Evolutionary conservation across 2,113 vertebrate genomes (phyloP).

Genomic region (Myiozetetes cayanensis): DNA sequence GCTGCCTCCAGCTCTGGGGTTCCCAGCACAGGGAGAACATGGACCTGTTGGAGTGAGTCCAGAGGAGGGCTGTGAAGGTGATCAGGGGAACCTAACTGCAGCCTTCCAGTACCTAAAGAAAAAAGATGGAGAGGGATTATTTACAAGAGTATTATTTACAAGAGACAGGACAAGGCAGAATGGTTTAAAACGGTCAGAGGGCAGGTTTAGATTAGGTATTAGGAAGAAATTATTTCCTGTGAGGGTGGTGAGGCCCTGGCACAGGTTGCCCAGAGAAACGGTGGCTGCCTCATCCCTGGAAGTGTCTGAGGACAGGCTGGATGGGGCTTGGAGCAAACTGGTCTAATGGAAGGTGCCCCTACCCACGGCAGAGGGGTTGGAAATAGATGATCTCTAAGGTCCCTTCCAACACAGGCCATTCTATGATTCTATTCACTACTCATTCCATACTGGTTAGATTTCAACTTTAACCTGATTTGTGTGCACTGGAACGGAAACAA

Average conservation of each 20-base stretch:
- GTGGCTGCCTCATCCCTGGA: background rate
- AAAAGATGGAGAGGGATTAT: background rate
- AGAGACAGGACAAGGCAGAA: background rate
- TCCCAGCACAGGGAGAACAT: background rate
- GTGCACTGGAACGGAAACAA: background rate
- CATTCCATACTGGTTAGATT: background rate
- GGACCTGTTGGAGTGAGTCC: background rate
- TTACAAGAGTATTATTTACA: background rate
- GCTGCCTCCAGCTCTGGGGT: background rate
- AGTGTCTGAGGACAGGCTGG: background rate
- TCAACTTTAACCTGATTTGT: background rate
- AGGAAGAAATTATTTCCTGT: background rate
- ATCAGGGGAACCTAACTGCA: background rate
- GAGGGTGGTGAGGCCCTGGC: background rate
- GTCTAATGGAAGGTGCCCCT: background rate
- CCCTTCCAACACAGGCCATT: background rate
- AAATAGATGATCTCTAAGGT: background rate
- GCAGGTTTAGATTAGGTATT: background rate
- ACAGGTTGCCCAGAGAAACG: background rate
- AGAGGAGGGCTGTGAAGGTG: background rate
- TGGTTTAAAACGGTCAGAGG: background rate
- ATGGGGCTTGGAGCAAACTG: background rate
- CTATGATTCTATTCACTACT: background rate
- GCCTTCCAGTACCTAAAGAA: background rate
- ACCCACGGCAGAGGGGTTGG: background rate